These are phyloP conservation scores for Zele albiditarsus DNA, from an alignment of 2,888 invertebrate species.

Conservation along the genomic window DNA sequence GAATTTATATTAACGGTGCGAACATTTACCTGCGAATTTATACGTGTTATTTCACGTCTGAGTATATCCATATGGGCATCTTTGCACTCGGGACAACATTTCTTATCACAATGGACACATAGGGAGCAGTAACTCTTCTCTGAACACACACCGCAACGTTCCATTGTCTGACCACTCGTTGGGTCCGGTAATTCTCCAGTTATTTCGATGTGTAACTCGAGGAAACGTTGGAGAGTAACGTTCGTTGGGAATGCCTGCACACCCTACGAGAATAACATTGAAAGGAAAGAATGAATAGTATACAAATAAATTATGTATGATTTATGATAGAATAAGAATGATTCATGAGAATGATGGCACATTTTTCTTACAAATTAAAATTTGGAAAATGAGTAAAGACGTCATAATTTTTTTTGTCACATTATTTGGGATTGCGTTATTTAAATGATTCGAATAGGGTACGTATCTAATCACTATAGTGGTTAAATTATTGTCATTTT, in stretches of 20 bases:
- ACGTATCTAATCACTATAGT: too few species aligned
- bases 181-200: conserved; percentile 93
- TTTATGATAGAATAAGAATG: too few species aligned
- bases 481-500: too few species aligned
- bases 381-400: too few species aligned
- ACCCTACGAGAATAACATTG: conserved; percentile 70
- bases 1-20: too few species aligned
- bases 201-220: conserved; percentile 94
- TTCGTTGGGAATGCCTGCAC: conserved; percentile 93
- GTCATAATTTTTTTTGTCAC: too few species aligned
- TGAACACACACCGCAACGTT: conserved; percentile 93
- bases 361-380: too few species aligned
- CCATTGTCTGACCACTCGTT: conserved; percentile 93
- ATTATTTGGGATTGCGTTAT: too few species aligned
- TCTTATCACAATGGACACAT: conserved; percentile 97
- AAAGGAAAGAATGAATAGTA: background rate
- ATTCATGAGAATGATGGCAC: too few species aligned
- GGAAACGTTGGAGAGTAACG: conserved; percentile 94
- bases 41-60: conserved; percentile 90
- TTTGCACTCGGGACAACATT: conserved; percentile 97
- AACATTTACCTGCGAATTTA: conserved; percentile 83
- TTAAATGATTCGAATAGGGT: too few species aligned
- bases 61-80: conserved; percentile 96
- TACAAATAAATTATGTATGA: background rate
- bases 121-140: conserved; percentile 91